Evolutionary conservation across 2,888 invertebrate genomes (phyloP).

Genomic region (Strigamia maritima): DNA sequence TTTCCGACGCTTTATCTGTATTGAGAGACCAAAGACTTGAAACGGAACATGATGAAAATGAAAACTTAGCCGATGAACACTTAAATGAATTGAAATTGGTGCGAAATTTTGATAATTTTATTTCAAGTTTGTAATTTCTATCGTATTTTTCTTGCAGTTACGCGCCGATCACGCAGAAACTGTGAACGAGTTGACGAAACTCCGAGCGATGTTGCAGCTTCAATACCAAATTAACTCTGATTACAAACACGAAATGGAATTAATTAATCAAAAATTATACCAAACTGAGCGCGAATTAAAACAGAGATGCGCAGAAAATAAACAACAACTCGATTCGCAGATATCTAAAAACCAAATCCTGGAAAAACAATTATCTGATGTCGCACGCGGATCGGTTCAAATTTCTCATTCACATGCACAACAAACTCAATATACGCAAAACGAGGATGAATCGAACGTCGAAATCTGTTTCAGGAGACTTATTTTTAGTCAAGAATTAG

Average conservation of each 20-base stretch:
- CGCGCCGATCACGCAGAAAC: conserved; percentile 31
- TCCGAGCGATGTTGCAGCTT: background rate
- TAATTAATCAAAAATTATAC: background rate
- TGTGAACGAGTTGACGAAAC: conserved; percentile 5
- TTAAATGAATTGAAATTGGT: background rate
- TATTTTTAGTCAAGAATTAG: background rate
- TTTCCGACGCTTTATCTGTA: background rate
- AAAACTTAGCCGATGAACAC: background rate
- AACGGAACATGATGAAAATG: background rate
- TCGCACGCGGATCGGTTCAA: background rate
- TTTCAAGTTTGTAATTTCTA: background rate
- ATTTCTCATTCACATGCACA: background rate
- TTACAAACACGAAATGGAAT: conserved; percentile 33
- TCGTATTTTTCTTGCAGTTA: background rate
- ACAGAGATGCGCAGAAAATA: background rate
- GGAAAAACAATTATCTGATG: conserved; percentile 30
- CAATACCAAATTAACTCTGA: conserved; percentile 36
- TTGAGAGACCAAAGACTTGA: background rate
- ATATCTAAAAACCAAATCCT: background rate
- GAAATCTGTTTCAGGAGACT: background rate
- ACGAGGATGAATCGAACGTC: background rate
- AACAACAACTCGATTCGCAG: background rate
- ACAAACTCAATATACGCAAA: background rate
- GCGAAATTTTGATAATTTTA: background rate
- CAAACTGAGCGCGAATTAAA: background rate